Conservation (phyloP, 2,888 invertebrate genomes). For the Eupithecia centaureata region DNA sequence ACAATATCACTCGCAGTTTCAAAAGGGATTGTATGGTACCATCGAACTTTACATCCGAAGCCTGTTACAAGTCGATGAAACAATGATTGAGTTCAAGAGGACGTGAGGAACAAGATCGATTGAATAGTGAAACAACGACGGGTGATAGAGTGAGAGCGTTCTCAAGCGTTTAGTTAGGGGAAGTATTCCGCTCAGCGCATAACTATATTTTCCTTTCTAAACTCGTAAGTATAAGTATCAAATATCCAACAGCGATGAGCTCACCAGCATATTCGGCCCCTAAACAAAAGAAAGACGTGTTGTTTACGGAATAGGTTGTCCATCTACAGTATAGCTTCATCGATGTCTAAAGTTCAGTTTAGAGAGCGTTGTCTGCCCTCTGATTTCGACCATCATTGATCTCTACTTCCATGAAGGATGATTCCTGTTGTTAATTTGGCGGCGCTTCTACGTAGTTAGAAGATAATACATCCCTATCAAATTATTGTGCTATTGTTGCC, state of each 20-base stretch:
- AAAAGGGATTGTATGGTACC: background rate
- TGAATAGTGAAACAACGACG: conserved; percentile 1
- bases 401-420: background rate
- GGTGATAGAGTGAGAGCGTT: background rate
- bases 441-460: background rate
- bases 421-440: background rate
- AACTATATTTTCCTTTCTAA: too few species aligned
- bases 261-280: background rate
- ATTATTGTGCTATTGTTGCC: conserved; percentile 1
- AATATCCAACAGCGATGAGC: background rate
- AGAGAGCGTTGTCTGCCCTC: background rate
- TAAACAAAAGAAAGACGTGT: too few species aligned
- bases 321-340: background rate
- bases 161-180: background rate
- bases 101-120: background rate
- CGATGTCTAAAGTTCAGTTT: background rate
- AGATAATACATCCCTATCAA: background rate
- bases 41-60: background rate
- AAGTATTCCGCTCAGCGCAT: too few species aligned
- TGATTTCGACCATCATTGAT: background rate
- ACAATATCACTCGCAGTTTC: background rate
- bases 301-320: too few species aligned
- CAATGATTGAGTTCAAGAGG: background rate
- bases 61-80: background rate
- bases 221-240: background rate